phyloP scores from a whole-genome alignment of 1,140 invertebrate genomes.

The Radopholus similis region DNA sequence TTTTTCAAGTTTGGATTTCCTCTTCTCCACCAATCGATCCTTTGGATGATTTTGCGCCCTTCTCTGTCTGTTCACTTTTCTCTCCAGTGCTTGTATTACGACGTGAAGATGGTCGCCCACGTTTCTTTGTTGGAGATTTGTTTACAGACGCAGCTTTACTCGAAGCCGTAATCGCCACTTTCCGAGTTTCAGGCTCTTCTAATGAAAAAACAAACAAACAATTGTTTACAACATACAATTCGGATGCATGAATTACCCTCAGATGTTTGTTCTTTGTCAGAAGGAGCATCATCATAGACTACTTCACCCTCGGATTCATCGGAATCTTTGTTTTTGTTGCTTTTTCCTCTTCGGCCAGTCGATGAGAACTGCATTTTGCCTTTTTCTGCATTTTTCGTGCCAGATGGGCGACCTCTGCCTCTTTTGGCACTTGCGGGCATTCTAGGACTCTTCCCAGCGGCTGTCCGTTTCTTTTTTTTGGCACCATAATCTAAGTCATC shows the following conservation, averaged over 20 bases:
- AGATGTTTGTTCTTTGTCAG: conserved; percentile 15
- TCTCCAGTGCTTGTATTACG: too few species aligned
- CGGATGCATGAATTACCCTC: conserved; percentile 6
- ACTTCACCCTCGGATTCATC: conserved; percentile 25
- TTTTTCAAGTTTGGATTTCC: too few species aligned
- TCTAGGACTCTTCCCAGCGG: neutral
- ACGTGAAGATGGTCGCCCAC: conserved; percentile 10
- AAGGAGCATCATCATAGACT: conserved; percentile 22
- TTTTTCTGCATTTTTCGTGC: conserved; percentile 8
- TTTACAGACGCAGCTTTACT: neutral
- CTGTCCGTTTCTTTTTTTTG: conserved; percentile 15
- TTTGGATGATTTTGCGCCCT: too few species aligned
- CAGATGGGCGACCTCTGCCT: conserved; percentile 1
- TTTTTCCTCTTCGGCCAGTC: conserved; percentile 3
- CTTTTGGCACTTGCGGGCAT: conserved; percentile 8
- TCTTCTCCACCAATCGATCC: too few species aligned
- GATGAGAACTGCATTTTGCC: neutral
- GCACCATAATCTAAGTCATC: conserved; percentile 26
- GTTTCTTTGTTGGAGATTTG: conserved; percentile 15
- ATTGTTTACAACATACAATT: neutral
- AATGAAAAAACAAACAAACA: neutral
- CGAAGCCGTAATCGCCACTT: neutral
- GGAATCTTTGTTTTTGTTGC: conserved; percentile 11
- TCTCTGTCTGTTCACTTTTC: too few species aligned
- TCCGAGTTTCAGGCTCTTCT: neutral